A percentile compares a stretch with the other conserved stretches of the same genome.
Conservation (phyloP, 2,113 vertebrate genomes). For the Urocitellus parryii region DNA sequence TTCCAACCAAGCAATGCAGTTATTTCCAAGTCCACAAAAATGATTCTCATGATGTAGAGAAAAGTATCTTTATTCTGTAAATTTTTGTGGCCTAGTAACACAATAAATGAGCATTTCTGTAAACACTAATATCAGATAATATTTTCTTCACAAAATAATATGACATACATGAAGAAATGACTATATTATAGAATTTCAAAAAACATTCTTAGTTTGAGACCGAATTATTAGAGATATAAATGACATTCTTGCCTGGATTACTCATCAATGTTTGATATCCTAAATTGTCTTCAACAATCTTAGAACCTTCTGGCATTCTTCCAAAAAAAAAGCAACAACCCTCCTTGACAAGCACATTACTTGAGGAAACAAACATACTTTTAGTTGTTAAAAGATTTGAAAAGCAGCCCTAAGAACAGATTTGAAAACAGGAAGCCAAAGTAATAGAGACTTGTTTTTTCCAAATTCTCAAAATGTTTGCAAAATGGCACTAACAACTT, state of each 20-base stretch:
- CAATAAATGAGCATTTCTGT: constrained; percentile 66
- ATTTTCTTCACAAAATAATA: constrained; percentile 24
- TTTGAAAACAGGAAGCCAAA: constrained; percentile 70
- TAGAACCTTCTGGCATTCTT: not conserved
- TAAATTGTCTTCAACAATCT: not conserved
- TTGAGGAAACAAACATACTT: constrained; percentile 33
- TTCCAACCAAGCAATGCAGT: constrained; percentile 58
- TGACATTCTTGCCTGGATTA: not conserved
- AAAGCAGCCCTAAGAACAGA: constrained; percentile 62
- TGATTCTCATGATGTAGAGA: constrained; percentile 23
- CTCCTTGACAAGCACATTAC: constrained; percentile 47
- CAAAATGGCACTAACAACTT: constrained; percentile 43
- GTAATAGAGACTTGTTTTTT: not conserved
- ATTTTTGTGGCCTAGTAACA: constrained; percentile 39
- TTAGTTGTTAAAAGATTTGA: constrained; percentile 50
- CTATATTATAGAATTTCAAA: constrained; percentile 48
- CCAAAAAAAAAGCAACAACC: not conserved
- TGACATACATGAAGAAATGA: constrained; percentile 55
- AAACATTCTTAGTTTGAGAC: not conserved
- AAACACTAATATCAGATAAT: constrained; percentile 53
- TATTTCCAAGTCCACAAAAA: constrained; percentile 59
- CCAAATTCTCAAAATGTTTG: constrained; percentile 68
- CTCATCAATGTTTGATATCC: not conserved
- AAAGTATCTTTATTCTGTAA: constrained; percentile 29
- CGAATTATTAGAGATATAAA: constrained; percentile 5